Conservation (phyloP, 2,888 invertebrate genomes). For the Sericinus montela region DNA sequence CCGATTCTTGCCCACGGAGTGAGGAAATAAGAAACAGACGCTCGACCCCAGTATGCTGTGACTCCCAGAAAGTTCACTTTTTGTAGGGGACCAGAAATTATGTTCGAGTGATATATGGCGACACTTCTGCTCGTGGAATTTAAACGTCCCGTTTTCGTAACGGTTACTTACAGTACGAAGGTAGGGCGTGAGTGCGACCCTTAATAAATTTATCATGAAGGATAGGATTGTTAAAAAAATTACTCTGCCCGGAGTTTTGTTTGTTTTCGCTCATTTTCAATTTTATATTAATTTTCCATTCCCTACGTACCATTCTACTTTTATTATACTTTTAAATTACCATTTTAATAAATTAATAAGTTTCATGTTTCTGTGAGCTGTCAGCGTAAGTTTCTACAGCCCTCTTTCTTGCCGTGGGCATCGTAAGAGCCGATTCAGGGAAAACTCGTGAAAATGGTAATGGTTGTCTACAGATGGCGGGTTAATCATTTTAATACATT, state of each 20-base stretch:
- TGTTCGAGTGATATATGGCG: constrained; percentile 66
- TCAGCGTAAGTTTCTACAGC: no score
- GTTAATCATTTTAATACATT: no score
- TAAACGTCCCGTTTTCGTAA: constrained; percentile 67
- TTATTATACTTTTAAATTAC: constrained; percentile 12
- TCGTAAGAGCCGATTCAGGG: no score
- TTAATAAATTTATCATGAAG: constrained; percentile 70
- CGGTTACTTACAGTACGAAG: constrained; percentile 59
- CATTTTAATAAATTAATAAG: no score
- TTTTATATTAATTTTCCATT: constrained; percentile 10
- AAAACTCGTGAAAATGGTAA: no score
- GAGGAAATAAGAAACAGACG: constrained; percentile 71
- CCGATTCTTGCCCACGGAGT: constrained; percentile 39
- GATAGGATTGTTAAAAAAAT: constrained; percentile 56
- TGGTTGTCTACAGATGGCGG: no score
- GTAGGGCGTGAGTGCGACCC: constrained; percentile 60
- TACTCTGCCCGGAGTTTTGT: constrained; percentile 30
- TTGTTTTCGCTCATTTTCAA: constrained; percentile 11
- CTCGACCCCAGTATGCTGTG: constrained; percentile 31
- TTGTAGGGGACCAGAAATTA: constrained; percentile 69
- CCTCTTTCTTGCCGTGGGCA: no score
- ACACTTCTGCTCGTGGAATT: constrained; percentile 68
- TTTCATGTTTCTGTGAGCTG: no score
- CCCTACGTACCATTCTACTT: constrained; percentile 20
- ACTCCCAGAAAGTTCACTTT: constrained; percentile 57